Conservation (phyloP, 2,797 vertebrate species). For the Acipenser oxyrinchus region DNA sequence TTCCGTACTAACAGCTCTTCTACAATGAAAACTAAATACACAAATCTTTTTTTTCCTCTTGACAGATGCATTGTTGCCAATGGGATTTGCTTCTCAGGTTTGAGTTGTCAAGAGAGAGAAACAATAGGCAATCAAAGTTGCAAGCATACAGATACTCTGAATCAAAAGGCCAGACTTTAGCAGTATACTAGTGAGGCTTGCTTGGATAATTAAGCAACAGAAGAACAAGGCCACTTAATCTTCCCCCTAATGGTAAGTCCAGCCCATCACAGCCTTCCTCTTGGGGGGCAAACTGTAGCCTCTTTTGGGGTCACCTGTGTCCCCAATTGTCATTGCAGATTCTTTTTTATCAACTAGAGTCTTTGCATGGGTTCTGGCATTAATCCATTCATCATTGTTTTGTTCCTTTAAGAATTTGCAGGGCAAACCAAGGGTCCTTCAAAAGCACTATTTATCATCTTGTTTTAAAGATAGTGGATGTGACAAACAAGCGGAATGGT, state of each 20-base stretch:
- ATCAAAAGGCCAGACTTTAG: conserved; percentile 59
- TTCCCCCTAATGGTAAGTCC: conserved; percentile 83
- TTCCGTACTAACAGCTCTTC: conserved; percentile 70
- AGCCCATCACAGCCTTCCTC: conserved; percentile 70
- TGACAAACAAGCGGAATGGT: conserved; percentile 23
- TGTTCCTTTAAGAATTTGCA: conserved; percentile 76
- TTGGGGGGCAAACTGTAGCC: conserved; percentile 69
- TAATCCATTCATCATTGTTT: conserved; percentile 77
- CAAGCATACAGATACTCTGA: conserved; percentile 66
- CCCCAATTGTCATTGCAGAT: conserved; percentile 76
- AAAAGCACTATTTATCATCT: conserved; percentile 69
- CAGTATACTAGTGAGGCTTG: conserved; percentile 67
- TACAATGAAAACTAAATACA: conserved; percentile 94
- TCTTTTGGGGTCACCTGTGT: conserved; percentile 72
- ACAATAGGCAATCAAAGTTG: conserved; percentile 88
- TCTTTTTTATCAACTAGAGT: conserved; percentile 73
- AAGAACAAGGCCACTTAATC: conserved; percentile 83
- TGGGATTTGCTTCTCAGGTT: conserved; percentile 84
- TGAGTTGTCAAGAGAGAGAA: conserved; percentile 89
- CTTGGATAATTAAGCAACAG: conserved; percentile 91
- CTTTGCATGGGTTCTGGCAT: conserved; percentile 65
- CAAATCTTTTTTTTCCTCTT: conserved; percentile 66
- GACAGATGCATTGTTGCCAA: conserved; percentile 80
- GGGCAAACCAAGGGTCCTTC: conserved; percentile 57
- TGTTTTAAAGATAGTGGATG: conserved; percentile 44